These are phyloP conservation scores for Adrianichthys oophorus DNA, from an alignment of 2,797 vertebrate species.

Conservation along the genomic window DNA sequence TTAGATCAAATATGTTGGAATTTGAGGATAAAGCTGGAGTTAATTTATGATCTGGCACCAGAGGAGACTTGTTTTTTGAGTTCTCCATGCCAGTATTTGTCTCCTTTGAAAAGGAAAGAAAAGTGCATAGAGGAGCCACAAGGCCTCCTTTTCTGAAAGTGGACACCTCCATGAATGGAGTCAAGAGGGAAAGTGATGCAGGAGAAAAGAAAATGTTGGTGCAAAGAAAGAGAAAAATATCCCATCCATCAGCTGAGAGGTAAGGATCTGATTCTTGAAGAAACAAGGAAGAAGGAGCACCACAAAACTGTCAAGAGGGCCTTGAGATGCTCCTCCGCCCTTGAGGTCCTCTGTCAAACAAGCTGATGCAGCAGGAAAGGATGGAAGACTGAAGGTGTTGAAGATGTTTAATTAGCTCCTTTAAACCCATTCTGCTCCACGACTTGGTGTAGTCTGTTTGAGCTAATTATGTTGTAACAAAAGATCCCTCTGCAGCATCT, in stretches of 20 bases:
- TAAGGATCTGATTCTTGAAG: constrained; percentile 50
- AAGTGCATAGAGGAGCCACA: constrained; percentile 39
- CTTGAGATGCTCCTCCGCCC: constrained; percentile 72
- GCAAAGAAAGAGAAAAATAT: constrained; percentile 29
- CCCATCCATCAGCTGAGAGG: constrained; percentile 55
- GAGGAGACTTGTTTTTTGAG: constrained; percentile 46
- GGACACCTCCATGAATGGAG: constrained; percentile 50
- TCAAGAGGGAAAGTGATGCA: constrained; percentile 28
- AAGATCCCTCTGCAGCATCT: constrained; percentile 26
- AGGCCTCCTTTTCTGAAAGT: constrained; percentile 53
- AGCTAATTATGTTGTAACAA: constrained; percentile 56
- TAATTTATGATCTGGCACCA: not conserved
- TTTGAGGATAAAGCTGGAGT: constrained; percentile 7
- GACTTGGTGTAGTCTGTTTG: constrained; percentile 27
- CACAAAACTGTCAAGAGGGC: constrained; percentile 78
- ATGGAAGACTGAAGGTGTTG: constrained; percentile 38
- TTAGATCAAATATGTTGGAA: not conserved
- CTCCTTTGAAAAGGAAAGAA: constrained; percentile 30
- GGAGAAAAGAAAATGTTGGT: constrained; percentile 14
- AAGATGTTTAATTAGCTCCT: constrained; percentile 5
- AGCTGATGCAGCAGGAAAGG: constrained; percentile 64
- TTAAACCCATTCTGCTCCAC: constrained; percentile 36
- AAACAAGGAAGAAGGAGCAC: constrained; percentile 52
- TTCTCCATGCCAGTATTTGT: constrained; percentile 32
- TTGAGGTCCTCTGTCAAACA: constrained; percentile 61